These are phyloP conservation scores for Eupleurogrammus muticus DNA, from an alignment of 2,797 vertebrate species.

Conservation along the genomic window DNA sequence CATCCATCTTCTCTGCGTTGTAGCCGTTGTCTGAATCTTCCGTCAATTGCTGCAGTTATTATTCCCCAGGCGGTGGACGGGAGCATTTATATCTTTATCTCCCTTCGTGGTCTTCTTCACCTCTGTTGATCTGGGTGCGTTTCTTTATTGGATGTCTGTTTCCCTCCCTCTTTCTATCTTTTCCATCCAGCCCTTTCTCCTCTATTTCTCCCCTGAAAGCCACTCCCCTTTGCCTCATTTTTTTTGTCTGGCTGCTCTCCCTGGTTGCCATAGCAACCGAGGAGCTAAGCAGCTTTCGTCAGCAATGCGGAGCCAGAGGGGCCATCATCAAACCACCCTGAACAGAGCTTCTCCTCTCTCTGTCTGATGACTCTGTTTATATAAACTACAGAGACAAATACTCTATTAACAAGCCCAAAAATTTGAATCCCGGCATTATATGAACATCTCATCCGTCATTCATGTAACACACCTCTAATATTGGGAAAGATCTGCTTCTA, in stretches of 20 bases:
- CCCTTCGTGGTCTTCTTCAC: constrained; percentile 39
- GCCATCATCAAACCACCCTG: constrained; percentile 80
- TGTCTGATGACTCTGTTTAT: constrained; percentile 79
- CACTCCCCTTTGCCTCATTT: constrained; percentile 81
- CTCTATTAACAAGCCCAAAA: constrained; percentile 62
- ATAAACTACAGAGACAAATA: constrained; percentile 72
- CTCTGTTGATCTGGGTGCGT: constrained; percentile 53
- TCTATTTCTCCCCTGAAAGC: constrained; percentile 78
- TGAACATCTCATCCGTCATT: constrained; percentile 52
- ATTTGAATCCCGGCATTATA: constrained; percentile 45
- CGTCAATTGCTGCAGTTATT: constrained; percentile 44
- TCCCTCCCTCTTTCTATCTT: constrained; percentile 75
- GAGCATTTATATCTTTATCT: constrained; percentile 61
- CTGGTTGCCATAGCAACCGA: constrained; percentile 86
- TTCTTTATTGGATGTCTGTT: constrained; percentile 71
- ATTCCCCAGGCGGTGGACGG: constrained; percentile 40
- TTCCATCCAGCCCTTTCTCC: constrained; percentile 81
- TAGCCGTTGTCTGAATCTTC: constrained; percentile 52
- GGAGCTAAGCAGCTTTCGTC: constrained; percentile 92
- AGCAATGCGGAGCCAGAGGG: constrained; percentile 88
- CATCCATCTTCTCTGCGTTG: constrained; percentile 90
- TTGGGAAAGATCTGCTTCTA: constrained; percentile 25
- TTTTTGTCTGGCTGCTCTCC: constrained; percentile 81
- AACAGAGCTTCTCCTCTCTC: constrained; percentile 63
- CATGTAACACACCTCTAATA: constrained; percentile 1